A percentile compares a stretch with the other conserved stretches of the same genome.
These are phyloP conservation scores for Melieria crassipennis DNA, from an alignment of 2,888 invertebrate genomes.

Conservation along the genomic window DNA sequence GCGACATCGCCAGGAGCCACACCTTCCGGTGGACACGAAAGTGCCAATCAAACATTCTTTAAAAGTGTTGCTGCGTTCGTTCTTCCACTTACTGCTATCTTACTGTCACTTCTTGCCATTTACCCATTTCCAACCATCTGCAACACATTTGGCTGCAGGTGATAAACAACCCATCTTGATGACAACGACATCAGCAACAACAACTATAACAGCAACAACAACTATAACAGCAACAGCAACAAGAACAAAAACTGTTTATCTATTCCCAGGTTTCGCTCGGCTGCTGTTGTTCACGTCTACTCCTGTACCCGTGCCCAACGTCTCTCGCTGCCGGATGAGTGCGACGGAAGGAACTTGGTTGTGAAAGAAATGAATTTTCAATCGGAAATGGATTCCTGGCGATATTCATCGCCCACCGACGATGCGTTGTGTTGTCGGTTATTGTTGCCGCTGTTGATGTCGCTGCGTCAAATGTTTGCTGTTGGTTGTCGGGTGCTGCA, in stretches of 20 bases:
- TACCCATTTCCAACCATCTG: background rate
- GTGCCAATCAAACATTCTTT: conserved; percentile 22
- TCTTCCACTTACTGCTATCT: too few relatives aligned
- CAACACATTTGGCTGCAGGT: conserved; percentile 17
- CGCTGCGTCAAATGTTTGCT: too few relatives aligned
- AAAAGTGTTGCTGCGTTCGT: background rate
- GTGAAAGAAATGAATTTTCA: conserved; percentile 37
- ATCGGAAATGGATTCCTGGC: conserved; percentile 36
- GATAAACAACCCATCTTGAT: conserved; percentile 9
- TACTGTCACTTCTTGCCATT: too few relatives aligned
- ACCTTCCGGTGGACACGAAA: background rate
- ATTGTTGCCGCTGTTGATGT: too few relatives aligned
- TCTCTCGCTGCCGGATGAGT: conserved; percentile 12
- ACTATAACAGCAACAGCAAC: conserved; percentile 9
- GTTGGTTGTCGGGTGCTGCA: too few relatives aligned
- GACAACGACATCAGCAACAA: conserved; percentile 20
- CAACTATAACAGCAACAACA: too few relatives aligned
- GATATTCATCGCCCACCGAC: conserved; percentile 27
- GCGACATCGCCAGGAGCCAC: background rate
- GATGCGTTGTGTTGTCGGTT: too few relatives aligned
- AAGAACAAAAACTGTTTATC: background rate
- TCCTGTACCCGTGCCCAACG: background rate
- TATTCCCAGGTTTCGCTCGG: background rate
- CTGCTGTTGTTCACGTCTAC: background rate
- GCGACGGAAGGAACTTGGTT: conserved; percentile 26